These are phyloP conservation scores for Speoplatyrhinus poulsoni DNA, from an alignment of 2,113 vertebrate genomes.

Conservation along the genomic window DNA sequence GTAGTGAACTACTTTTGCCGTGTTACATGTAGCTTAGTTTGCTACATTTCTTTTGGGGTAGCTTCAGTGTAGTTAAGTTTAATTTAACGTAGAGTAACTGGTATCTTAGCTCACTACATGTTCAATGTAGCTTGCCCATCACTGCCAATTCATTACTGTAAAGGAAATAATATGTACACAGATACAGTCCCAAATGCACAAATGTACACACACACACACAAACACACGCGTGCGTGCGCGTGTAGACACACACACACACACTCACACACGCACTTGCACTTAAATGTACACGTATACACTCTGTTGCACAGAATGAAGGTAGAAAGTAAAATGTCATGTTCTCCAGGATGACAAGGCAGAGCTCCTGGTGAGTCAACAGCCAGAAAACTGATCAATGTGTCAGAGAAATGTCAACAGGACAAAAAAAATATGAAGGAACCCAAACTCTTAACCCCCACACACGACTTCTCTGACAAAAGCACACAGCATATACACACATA, in stretches of 20 bases:
- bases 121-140: no score
- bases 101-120: no score
- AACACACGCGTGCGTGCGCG: background rate
- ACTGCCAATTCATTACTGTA: background rate
- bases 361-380: constrained; percentile 42
- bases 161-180: background rate
- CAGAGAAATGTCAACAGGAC: constrained; percentile 52
- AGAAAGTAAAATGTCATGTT: constrained; percentile 41
- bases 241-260: constrained; percentile 8
- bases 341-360: constrained; percentile 33
- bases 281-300: background rate
- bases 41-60: no score
- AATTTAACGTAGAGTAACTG: no score
- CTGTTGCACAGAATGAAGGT: constrained; percentile 5
- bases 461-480: constrained; percentile 4
- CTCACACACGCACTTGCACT: constrained; percentile 7
- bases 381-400: constrained; percentile 53
- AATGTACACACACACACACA: background rate
- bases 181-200: background rate
- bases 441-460: background rate
- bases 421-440: constrained; percentile 34
- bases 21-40: no score
- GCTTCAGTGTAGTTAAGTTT: no score
- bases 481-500: constrained; percentile 27
- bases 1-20: no score